phyloP scores from a whole-genome alignment of 2,113 vertebrate genomes.

The Notechis scutatus region DNA sequence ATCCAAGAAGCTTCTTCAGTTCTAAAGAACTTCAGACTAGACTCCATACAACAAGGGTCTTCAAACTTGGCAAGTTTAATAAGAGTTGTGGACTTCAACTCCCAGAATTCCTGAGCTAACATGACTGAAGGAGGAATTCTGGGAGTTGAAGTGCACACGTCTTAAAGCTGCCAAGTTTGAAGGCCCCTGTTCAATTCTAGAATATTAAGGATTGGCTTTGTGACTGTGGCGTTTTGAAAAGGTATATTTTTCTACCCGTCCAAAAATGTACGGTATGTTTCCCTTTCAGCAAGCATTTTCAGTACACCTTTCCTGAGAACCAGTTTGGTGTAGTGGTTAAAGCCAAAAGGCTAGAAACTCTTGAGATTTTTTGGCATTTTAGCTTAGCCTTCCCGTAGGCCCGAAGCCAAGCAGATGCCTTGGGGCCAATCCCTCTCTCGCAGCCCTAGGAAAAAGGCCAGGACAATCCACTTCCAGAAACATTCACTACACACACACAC shows the following conservation, averaged over 20 bases:
- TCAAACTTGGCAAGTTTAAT: no score
- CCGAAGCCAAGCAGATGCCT: neutral
- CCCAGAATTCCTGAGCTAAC: no score
- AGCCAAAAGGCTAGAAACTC: neutral
- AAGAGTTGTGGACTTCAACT: no score
- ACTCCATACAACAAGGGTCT: no score
- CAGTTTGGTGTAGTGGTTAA: neutral
- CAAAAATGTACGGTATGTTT: neutral
- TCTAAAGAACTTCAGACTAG: no score
- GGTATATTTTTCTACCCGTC: neutral
- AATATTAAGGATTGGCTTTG: no score
- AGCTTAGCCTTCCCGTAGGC: neutral
- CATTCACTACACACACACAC: neutral
- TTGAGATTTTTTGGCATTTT: rapidly evolving
- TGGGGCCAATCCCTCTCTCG: neutral
- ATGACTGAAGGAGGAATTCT: no score
- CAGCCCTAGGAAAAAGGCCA: neutral
- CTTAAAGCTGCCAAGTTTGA: no score
- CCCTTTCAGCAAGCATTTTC: neutral
- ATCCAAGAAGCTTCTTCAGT: no score
- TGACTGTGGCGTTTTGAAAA: neutral
- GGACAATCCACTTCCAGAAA: neutral
- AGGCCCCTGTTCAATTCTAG: no score
- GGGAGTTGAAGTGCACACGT: no score
- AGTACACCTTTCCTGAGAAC: neutral